These are phyloP conservation scores for Nyctibius bracteatus DNA, from an alignment of 2,113 vertebrate genomes.

Conservation along the genomic window DNA sequence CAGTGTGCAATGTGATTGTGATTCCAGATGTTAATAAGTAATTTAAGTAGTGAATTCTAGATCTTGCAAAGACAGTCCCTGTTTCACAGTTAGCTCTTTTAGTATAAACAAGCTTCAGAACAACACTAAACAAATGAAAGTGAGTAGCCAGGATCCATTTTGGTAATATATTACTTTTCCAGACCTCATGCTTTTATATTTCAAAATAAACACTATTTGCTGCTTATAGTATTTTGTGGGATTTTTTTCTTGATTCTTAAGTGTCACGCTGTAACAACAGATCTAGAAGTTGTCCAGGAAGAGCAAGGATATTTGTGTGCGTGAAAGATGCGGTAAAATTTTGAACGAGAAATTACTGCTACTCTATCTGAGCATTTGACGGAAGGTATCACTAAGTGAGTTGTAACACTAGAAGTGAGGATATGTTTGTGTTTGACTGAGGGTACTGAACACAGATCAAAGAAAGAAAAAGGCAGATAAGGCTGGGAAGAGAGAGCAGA, in stretches of 20 bases:
- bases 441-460: neutral
- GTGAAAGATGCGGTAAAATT: rapidly evolving
- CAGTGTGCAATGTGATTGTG: neutral
- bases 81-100: neutral
- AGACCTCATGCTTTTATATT: neutral
- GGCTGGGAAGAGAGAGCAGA: neutral
- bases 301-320: neutral
- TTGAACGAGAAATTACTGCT: neutral
- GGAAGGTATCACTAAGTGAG: neutral
- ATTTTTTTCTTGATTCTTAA: neutral
- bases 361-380: neutral
- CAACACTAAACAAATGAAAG: neutral
- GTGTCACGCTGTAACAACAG: neutral
- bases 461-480: neutral
- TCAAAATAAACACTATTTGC: neutral
- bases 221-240: neutral
- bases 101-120: neutral
- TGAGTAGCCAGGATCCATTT: neutral
- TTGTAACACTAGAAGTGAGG: neutral
- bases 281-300: neutral
- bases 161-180: neutral
- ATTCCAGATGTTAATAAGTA: neutral
- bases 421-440: neutral
- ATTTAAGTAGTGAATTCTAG: neutral
- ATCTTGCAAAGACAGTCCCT: neutral